Evolutionary conservation across 2,888 invertebrate species (phyloP).

Genomic region (Augiades crinisus): DNA sequence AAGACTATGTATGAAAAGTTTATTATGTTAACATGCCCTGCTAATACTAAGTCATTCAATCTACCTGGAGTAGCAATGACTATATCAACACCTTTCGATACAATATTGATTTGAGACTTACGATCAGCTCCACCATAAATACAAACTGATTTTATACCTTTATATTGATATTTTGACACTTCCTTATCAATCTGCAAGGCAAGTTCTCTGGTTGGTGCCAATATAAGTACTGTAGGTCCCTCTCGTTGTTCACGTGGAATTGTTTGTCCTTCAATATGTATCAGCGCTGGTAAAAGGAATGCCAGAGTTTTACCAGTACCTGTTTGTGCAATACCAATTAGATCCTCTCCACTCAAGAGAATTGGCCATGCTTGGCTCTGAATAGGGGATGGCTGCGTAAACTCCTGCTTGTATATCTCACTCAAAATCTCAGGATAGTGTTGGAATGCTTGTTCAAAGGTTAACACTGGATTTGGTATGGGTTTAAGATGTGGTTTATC

Average conservation of each 20-base stretch:
- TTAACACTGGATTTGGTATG: slow-evolving; percentile 89
- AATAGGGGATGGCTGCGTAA: slow-evolving; percentile 93
- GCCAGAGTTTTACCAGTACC: slow-evolving; percentile 98
- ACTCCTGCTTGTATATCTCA: slow-evolving; percentile 91
- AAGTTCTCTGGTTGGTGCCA: slow-evolving; percentile 96
- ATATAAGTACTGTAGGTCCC: slow-evolving; percentile 92
- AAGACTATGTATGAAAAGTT: slow-evolving; percentile 93
- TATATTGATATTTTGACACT: slow-evolving; percentile 93
- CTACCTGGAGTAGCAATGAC: slow-evolving; percentile 97
- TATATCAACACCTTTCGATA: slow-evolving; percentile 93
- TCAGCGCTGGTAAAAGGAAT: slow-evolving; percentile 94
- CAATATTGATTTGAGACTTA: slow-evolving; percentile 87
- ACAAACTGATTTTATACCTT: slow-evolving; percentile 93
- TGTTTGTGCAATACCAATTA: slow-evolving; percentile 98
- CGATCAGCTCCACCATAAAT: slow-evolving; percentile 95
- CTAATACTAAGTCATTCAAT: slow-evolving; percentile 92
- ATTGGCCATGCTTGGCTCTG: slow-evolving; percentile 98
- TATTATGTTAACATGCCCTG: slow-evolving; percentile 86
- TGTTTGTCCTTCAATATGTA: slow-evolving; percentile 94
- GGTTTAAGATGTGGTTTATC: slow-evolving; percentile 63
- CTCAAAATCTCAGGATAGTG: slow-evolving; percentile 91
- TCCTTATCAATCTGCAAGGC: slow-evolving; percentile 96
- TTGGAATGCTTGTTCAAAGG: slow-evolving; percentile 91
- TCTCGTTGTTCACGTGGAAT: slow-evolving; percentile 85
- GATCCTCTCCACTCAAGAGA: slow-evolving; percentile 92